A percentile compares a stretch with the other conserved stretches of the same genome.
These are phyloP conservation scores for Arizona elegans DNA, from an alignment of 2,113 vertebrate species.

Conservation along the genomic window DNA sequence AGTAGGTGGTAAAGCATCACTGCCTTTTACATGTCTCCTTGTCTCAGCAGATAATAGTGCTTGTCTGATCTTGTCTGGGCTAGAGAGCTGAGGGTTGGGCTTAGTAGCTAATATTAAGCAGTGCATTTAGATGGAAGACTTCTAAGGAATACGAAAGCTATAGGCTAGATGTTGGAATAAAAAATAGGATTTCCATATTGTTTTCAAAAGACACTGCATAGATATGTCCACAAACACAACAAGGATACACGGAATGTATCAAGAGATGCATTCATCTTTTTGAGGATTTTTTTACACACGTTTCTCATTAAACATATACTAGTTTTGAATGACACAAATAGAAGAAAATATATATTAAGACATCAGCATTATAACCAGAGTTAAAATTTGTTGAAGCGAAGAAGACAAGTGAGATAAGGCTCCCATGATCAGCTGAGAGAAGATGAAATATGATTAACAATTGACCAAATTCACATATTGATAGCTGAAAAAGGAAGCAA, in stretches of 20 bases:
- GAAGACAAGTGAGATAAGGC: not conserved
- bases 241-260: not conserved
- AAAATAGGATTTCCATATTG: not conserved
- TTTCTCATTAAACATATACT: not conserved
- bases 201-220: not conserved
- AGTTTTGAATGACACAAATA: not conserved
- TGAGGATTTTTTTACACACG: not conserved
- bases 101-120: not conserved
- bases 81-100: not conserved
- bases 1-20: not conserved
- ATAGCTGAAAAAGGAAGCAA: not conserved
- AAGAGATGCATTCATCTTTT: not conserved
- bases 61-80: not conserved
- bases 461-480: not conserved
- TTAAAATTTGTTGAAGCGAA: not conserved
- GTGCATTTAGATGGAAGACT: not conserved
- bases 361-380: not conserved
- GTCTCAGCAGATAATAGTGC: not conserved
- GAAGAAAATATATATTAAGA: not conserved
- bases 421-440: not conserved
- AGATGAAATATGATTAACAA: not conserved
- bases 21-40: not conserved
- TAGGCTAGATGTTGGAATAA: not conserved
- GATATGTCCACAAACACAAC: not conserved
- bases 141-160: not conserved